Percentiles rank a stretch among this genome's conserved stretches.
Evolutionary conservation across 2,113 vertebrate species (phyloP).

Genomic region (Epinephelus cyanopodus): DNA sequence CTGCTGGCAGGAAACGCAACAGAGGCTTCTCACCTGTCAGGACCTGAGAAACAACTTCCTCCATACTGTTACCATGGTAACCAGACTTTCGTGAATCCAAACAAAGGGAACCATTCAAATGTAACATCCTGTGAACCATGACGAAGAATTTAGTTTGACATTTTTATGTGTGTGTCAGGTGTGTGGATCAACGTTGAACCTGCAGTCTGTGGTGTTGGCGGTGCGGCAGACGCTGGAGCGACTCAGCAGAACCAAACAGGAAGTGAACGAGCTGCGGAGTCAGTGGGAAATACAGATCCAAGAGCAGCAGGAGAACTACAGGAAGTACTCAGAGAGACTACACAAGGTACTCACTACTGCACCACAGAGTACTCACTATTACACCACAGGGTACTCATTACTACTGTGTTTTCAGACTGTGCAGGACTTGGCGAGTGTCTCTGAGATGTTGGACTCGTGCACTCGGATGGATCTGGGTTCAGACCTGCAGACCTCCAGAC

Average conservation of each 20-base stretch:
- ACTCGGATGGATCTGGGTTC: conserved; percentile 66
- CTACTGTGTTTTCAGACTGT: conserved; percentile 35
- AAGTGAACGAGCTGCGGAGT: conserved; percentile 7
- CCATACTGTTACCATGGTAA: conserved; percentile 32
- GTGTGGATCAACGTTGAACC: neutral
- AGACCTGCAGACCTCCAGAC: conserved; percentile 70
- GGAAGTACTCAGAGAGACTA: conserved; percentile 43
- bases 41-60: conserved; percentile 40
- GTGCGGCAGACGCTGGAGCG: conserved; percentile 21
- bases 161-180: conserved; percentile 24
- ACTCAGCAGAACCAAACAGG: conserved; percentile 41
- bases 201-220: neutral
- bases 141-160: neutral
- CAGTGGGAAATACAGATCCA: neutral
- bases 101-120: neutral
- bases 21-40: conserved; percentile 29
- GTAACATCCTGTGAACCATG: neutral
- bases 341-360: conserved; percentile 41
- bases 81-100: neutral
- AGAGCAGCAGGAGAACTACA: conserved; percentile 15
- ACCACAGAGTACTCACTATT: conserved; percentile 36
- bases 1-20: conserved; percentile 22
- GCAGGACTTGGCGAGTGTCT: conserved; percentile 59
- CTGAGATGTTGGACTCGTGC: conserved; percentile 67
- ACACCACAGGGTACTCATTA: conserved; percentile 40